phyloP scores from a whole-genome alignment of 2,888 invertebrate species.

The Gymnoscelis rufifasciata region DNA sequence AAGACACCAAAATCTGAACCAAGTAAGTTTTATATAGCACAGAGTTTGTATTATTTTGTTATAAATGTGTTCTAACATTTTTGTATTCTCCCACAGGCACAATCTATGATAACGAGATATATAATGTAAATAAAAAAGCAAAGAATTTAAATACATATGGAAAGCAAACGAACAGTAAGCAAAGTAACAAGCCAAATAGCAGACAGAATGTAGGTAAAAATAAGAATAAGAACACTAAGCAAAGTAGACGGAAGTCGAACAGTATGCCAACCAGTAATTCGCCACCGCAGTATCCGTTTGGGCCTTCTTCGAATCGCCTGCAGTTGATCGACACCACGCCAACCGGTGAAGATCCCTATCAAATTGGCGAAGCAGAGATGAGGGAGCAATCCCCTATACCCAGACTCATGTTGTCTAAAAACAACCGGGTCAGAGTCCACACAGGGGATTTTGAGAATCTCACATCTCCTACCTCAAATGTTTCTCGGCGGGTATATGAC shows the following conservation, averaged over 20 bases:
- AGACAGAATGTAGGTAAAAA: constrained; percentile 37
- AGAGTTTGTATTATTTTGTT: too few species aligned
- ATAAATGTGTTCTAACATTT: background rate
- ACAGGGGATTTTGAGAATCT: constrained; percentile 26
- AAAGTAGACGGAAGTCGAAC: background rate
- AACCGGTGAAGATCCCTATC: constrained; percentile 69
- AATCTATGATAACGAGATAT: constrained; percentile 45
- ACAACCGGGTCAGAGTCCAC: constrained; percentile 55
- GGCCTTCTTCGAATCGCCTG: constrained; percentile 61
- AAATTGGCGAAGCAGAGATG: constrained; percentile 68
- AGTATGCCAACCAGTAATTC: background rate
- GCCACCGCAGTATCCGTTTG: constrained; percentile 37
- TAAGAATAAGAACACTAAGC: constrained; percentile 16
- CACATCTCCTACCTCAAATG: constrained; percentile 18
- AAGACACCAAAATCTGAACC: constrained; percentile 46
- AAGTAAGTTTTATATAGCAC: constrained; percentile 39
- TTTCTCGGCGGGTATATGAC: constrained; percentile 50
- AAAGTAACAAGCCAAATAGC: background rate
- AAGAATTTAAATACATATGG: constrained; percentile 63
- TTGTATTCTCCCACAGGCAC: constrained; percentile 40
- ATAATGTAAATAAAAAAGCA: constrained; percentile 56
- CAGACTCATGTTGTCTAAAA: constrained; percentile 59
- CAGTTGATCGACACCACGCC: constrained; percentile 67
- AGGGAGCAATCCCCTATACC: constrained; percentile 72
- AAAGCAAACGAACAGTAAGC: constrained; percentile 28